phyloP scores from a whole-genome alignment of 2,797 vertebrate species.

The Microctenopoma steveboyesi region DNA sequence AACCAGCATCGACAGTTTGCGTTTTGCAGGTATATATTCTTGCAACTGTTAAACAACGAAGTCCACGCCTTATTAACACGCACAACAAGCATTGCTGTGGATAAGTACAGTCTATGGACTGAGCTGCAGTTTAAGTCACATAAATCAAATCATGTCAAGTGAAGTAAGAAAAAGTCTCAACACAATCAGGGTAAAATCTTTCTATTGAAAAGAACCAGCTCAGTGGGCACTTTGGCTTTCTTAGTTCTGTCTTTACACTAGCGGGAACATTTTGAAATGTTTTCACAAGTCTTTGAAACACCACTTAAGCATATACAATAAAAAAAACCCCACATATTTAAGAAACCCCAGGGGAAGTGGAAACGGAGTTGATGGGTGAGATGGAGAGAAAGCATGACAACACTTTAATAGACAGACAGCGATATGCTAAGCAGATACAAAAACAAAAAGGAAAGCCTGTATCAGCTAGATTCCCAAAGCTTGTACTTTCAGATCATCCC shows the following conservation, averaged over 20 bases:
- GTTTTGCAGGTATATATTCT: neutral
- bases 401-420: neutral
- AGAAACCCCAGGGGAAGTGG: conserved; percentile 3
- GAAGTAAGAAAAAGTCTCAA: neutral
- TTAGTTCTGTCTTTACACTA: too few relatives aligned
- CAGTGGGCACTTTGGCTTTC: neutral
- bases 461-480: conserved; percentile 19
- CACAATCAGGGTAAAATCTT: neutral
- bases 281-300: conserved; percentile 4
- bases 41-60: conserved; percentile 11
- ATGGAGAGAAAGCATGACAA: neutral
- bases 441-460: neutral
- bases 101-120: conserved; percentile 8
- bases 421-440: neutral
- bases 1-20: conserved; percentile 49
- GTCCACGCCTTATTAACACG: neutral
- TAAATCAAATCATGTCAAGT: neutral
- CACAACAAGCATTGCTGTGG: neutral
- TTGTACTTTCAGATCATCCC: conserved; percentile 17
- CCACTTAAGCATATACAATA: neutral
- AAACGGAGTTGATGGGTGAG: conserved; percentile 14
- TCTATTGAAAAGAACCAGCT: neutral
- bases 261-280: neutral
- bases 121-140: conserved; percentile 1
- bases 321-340: conserved; percentile 19